phyloP scores from a whole-genome alignment of 2,797 vertebrate genomes.

The Cyprinodon diabolis region DNA sequence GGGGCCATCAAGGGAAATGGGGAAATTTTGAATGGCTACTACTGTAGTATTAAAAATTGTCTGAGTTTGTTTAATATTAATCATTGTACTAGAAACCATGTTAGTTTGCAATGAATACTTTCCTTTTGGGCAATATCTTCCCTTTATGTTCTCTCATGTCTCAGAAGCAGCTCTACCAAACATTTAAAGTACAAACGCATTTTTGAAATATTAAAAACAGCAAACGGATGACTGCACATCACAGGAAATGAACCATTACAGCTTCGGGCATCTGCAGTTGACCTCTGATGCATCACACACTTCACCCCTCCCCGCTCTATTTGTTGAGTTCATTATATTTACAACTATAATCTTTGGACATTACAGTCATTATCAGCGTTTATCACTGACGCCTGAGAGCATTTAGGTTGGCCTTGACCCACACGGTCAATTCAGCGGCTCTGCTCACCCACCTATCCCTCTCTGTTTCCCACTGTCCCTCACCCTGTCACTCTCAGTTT shows the following conservation, averaged over 20 bases:
- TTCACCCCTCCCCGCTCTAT: background rate
- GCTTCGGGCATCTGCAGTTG: background rate
- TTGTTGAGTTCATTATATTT: constrained; percentile 21
- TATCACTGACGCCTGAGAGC: constrained; percentile 28
- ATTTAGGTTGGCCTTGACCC: constrained; percentile 50
- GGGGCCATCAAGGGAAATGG: no score
- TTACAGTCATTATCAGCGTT: constrained; percentile 43
- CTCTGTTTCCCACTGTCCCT: constrained; percentile 30
- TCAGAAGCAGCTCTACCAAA: background rate
- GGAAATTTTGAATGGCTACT: no score
- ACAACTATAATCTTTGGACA: constrained; percentile 37
- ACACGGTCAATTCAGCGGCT: background rate
- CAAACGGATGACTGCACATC: background rate
- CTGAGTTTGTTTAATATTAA: no score
- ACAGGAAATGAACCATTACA: constrained; percentile 17
- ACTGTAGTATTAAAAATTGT: no score
- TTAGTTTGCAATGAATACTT: background rate
- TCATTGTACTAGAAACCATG: background rate
- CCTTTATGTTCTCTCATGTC: background rate
- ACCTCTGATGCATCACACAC: constrained; percentile 20
- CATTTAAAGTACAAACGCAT: background rate
- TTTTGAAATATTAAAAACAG: constrained; percentile 15
- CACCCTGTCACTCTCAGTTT: constrained; percentile 52
- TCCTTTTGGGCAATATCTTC: background rate
- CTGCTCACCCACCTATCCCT: constrained; percentile 16